Evolutionary conservation across 2,797 vertebrate genomes (phyloP), one percentile per base, ranked within the genome.

Genomic region (Tadarida brasiliensis): DNA sequence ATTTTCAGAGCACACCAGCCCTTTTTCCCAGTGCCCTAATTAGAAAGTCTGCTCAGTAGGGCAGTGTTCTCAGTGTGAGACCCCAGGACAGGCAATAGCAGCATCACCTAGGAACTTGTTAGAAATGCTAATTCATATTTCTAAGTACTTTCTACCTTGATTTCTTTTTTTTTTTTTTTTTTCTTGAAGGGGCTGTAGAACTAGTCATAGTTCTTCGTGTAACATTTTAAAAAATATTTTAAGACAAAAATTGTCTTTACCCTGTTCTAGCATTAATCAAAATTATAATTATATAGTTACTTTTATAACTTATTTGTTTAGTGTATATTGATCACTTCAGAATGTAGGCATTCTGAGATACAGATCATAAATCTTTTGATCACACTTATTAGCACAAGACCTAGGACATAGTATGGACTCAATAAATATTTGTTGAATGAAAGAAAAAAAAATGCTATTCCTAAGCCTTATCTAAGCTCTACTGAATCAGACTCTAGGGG

Each of bases 271-370:
- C 30, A 59, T 67, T 90, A 82, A 84, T 56, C 83, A n/a, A 92
- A 92, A 90, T 70, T 84, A 28, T 94, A 89, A 91, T 71, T 87
- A 28, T 33, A 71, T 91, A 80, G 70, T 96, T 89, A 95, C 65
- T 88, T 90, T 89, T 91, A 78, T 96, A 90, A 94, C 92, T 94
- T 95, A 80, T 94, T 94, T 91, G 57, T 90, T 95, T 92, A 39
- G 28, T 86, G 77, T 94, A 35, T 92, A 81, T 63, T 54, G 85
- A 19, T 90, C 88, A 68, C 28, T 92, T 54, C 67, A 67, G 59
- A 96, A 81, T 95, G 17, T 57, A 94, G 81, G 24, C 54, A 93
- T 57, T 35, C 70, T 96, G 63, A 96, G 70, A 87, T 30, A 73
- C 12, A 84, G 70, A 39, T 74, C 92, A 2, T 92, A 81, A 76